Evolutionary conservation across 2,888 invertebrate genomes (phyloP), one percentile per base, ranked within the genome.

Genomic region (Odontocolon sp.): DNA sequence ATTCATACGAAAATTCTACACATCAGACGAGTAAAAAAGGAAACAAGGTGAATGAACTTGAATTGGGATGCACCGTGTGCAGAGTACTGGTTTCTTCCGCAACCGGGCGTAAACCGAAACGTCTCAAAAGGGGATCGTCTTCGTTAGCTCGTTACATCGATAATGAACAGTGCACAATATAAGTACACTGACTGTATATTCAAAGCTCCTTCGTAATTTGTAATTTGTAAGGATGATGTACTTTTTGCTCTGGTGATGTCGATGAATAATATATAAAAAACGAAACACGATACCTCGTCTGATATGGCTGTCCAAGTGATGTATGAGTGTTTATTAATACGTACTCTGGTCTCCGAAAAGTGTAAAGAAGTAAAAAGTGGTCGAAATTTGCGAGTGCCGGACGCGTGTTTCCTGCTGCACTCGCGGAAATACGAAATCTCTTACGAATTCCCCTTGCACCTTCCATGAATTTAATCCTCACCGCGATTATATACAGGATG

Each of bases 371-470:
- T 47, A 72, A 73, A 11, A 70, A 59, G 76, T 61, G 31, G 61
- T 64, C 73, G 21, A 73, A 70, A 70, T 73, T 63, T 52, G 73
- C 47, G 45, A 40, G 18, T 68, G 66, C 78, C 78, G 79, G 78
- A 76, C 40, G 69, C 31, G 45, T 33, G 42, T 76, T 81, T 81
- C 81, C 81, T 77, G 75, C 67, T 69, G 61, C 56, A 40, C 64
- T 45, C 59, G 70, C 78, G 36, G 75, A 79, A 77, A 75, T 69
- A 57, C 64, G 26, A 73, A 80, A 80, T 79, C 67, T 73, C 77
- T 38, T 59, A 73, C 45, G 16, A n/a, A 3, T 38, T 40, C 56
- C 52, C 42, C 47, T 33, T 21, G 36, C 38, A 40, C 21, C 54
- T 61, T 40, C 45, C 52, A 6, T 56, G 18, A 14, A 16, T 16